These are phyloP conservation scores for Gila robusta DNA, from an alignment of 2,797 vertebrate genomes.

Conservation along the genomic window DNA sequence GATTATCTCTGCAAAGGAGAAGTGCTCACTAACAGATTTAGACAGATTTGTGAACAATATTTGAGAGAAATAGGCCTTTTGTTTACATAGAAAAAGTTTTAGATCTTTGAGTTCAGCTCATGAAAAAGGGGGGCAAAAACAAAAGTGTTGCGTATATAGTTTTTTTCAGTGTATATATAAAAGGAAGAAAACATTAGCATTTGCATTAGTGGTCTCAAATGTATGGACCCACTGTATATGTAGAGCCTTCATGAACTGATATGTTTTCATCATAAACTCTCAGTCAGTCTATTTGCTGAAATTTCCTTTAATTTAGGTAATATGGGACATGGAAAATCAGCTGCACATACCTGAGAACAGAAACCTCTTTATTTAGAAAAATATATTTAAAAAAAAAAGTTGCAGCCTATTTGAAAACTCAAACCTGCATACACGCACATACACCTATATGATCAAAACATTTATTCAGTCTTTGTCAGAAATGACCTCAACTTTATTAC, in stretches of 20 bases:
- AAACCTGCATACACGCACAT: not conserved
- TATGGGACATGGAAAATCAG: constrained; percentile 64
- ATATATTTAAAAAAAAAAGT: constrained; percentile 23
- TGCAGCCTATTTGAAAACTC: not conserved
- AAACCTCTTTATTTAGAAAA: constrained; percentile 59
- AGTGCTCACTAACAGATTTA: too few relatives aligned
- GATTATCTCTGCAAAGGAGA: too few relatives aligned
- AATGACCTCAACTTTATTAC: constrained; percentile 53
- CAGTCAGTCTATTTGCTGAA: constrained; percentile 50
- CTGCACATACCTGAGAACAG: constrained; percentile 47
- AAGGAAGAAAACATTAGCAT: not conserved
- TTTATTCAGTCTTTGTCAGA: constrained; percentile 34
- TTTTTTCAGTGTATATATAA: too few relatives aligned
- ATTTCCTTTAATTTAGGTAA: constrained; percentile 71
- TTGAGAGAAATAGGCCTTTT: too few relatives aligned
- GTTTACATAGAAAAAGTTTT: too few relatives aligned
- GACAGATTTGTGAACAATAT: too few relatives aligned
- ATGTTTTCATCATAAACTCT: constrained; percentile 29
- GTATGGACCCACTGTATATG: not conserved
- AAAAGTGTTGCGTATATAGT: too few relatives aligned
- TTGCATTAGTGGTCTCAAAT: constrained; percentile 5
- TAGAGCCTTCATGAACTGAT: not conserved
- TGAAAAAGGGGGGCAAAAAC: too few relatives aligned
- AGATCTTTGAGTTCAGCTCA: too few relatives aligned
- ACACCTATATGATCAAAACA: constrained; percentile 12